Base-by-base conservation (phyloP, 2,113 vertebrate species). In the Cebidichthys violaceus region DNA sequence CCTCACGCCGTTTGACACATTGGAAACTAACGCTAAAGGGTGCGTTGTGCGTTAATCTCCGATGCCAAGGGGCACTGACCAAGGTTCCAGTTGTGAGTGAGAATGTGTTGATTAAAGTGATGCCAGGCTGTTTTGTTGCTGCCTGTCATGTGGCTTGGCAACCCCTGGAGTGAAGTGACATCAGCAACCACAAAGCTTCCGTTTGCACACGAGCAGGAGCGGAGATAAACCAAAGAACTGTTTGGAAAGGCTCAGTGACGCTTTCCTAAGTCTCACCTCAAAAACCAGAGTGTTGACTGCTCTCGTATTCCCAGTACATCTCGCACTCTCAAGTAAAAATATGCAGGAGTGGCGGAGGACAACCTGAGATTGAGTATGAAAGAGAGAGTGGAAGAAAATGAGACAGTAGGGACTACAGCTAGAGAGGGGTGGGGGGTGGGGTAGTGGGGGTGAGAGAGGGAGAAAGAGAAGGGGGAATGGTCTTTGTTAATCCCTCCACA, bases 401-500 rank as follows among this genome's bases (percentile, higher is more conserved):
- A 93, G 87, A 90, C 82, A 80, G 87, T 78, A 18, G 85, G 92
- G 84, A 92, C 67, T 87, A 27, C 45, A 83, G 79, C 61, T 66
- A 24, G 72, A 66, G 59, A 77, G 39, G 75, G 15, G 4, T 13
- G 67, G 57, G 72, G 29, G 70, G 52, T 43, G 7, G 17, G 22
- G 20, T 24, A 41, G 77, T 78, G 45, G 75, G 78, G 37, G 82
- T 22, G 75, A 70, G 66, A 83, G 55, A 65, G 54, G 64, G 83
- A 73, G 85, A 83, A 72, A 72, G 84, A 50, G 65, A 43, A 67
- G 79, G 75, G 90, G 87, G 90, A 90, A 88, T 88, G 88, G 91
- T 88, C 92, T 95, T 94, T 93, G 93, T 94, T 95, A 94, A 93
- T 95, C 92, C 89, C 84, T 77, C 86, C 92, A 96, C 96, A 96